Evolutionary conservation across 2,797 vertebrate genomes (phyloP).

Genomic region (Chelmon rostratus): DNA sequence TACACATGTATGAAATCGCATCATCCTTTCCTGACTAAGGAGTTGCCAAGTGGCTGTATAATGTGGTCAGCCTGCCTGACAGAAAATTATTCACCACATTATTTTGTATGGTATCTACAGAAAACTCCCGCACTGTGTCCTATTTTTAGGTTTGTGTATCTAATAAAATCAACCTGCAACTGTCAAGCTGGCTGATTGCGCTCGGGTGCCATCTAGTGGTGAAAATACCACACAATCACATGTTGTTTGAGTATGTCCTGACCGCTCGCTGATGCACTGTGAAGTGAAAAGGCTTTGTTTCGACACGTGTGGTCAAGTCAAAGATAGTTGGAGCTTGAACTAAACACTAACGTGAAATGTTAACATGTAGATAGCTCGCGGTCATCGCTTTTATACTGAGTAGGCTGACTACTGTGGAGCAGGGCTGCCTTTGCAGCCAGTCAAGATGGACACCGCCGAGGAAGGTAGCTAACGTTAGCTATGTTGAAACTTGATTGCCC

Average conservation of each 20-base stretch:
- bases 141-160: background rate
- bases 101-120: background rate
- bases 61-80: background rate
- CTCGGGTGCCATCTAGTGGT: conserved; percentile 58
- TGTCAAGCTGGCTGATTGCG: background rate
- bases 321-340: background rate
- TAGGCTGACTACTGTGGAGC: conserved; percentile 44
- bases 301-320: background rate
- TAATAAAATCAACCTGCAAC: background rate
- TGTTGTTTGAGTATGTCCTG: conserved; percentile 8
- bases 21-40: background rate
- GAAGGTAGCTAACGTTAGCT: conserved; percentile 87
- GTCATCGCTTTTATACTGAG: conserved; percentile 21
- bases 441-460: conserved; percentile 95
- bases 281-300: background rate
- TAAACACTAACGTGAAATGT: conserved; percentile 52
- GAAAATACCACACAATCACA: background rate
- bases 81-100: background rate
- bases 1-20: background rate
- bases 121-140: background rate
- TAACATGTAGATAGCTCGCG: conserved; percentile 40
- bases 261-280: conserved; percentile 11
- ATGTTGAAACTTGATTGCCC: conserved; percentile 36
- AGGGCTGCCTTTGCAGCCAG: conserved; percentile 70
- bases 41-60: background rate